Evolutionary conservation across 2,797 vertebrate species (phyloP), one percentile per base, ranked within the genome.

Genomic region (Mormyrops boulengeri): DNA sequence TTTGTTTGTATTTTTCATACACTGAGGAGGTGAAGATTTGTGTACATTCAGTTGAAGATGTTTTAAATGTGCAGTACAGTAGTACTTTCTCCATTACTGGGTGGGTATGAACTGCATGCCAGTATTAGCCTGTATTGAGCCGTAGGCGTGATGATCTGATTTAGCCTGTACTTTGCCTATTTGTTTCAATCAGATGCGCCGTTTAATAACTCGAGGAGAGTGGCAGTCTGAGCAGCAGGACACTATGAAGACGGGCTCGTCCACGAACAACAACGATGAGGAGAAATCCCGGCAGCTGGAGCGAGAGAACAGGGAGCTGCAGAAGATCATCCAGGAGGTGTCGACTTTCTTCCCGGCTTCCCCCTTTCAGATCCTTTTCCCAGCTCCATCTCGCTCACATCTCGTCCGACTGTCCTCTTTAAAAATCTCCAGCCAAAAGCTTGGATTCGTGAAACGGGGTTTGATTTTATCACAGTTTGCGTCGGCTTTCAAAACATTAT

Each of bases 231-330:
- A 96, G 91, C 95, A 96, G 0, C 98, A 99, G 95, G 98, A 99
- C 94, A 98, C 98, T 0, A 97, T 98, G 96, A 99, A 99, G 93
- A 99, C 98, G 0, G 98, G 98, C 0, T 98, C 98, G 0, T 99
- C 98, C 89, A 99, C 98, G 91, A 99, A 99, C 96, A 99, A 99
- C 95, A 99, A 99, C 0, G 98, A 99, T 47, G 98, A 99, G 92
- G 98, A 99, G 93, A 99, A 99, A 19, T 98, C 98, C 19, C 94
- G 98, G 11, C 96, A 99, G 90, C 80, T 93, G 93, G 95, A 96
- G 92, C 95, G 95, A 86, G 96, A 97, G 89, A 96, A 96, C 90
- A 91, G 95, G 0, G 95, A 96, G 19, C 90, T 97, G 85, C 96
- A 97, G 93, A 95, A 96, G 91, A 96, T 97, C 92, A 96, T 96